Percentiles rank a stretch among this genome's conserved stretches.
Conservation (phyloP, 2,888 invertebrate genomes). For the Orchesellides sinensis region DNA sequence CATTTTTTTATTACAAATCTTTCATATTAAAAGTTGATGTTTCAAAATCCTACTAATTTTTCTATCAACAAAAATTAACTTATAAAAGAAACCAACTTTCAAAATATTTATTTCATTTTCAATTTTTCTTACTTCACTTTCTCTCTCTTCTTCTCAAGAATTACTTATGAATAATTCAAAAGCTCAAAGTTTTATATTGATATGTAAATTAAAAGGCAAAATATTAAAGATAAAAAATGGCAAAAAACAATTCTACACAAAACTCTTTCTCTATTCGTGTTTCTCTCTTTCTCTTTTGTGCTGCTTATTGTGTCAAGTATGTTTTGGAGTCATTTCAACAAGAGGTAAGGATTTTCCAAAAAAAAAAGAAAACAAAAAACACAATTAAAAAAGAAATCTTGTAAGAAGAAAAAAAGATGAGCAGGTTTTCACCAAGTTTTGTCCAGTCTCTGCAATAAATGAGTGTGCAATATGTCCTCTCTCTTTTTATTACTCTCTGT, state of each 20-base stretch:
- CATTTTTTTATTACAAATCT: neutral
- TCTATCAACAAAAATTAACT: neutral
- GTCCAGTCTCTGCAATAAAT: too few species aligned
- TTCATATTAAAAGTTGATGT: neutral
- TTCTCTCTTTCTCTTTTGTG: slow-evolving; percentile 80
- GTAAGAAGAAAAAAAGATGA: neutral
- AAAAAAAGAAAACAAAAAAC: slow-evolving; percentile 23
- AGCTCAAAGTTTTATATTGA: too few species aligned
- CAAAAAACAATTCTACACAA: neutral
- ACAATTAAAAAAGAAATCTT: neutral
- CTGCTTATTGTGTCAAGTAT: slow-evolving; percentile 86
- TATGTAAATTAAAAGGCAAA: too few species aligned
- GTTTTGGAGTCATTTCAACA: slow-evolving; percentile 99
- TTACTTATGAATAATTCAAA: neutral
- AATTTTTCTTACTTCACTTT: neutral
- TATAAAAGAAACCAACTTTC: neutral
- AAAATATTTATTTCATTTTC: neutral
- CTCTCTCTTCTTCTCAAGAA: neutral
- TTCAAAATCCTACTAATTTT: neutral
- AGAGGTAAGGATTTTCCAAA: slow-evolving; percentile 89
- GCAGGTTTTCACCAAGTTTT: neutral
- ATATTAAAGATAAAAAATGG: neutral
- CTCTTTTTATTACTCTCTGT: slow-evolving; percentile 9
- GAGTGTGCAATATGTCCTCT: neutral
- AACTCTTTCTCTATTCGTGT: slow-evolving; percentile 62